Base-by-base conservation (phyloP, 2,888 invertebrate species). In the Nomada ruficornis region DNA sequence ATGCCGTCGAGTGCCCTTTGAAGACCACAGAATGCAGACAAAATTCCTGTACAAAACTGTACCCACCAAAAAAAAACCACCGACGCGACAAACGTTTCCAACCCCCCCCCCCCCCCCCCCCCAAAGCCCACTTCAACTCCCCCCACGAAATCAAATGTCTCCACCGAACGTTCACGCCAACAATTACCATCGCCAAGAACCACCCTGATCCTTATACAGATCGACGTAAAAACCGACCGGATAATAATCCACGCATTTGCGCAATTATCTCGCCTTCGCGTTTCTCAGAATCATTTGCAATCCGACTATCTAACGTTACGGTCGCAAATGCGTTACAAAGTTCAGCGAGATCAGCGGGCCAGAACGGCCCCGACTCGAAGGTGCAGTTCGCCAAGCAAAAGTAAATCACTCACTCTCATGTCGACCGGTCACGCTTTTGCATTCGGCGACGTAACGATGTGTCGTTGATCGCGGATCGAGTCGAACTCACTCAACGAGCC, bases 321-420 rank as follows among this genome's bases (percentile, higher is more conserved):
- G 55, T 62, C 57, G 80, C 50, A 23, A 79, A 73, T 47, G 71
- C 47, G 59, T 70, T 47, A 68, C 80, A 80, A 80, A 80, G 80
- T 80, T 80, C 80, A 80, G 36, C 52, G 13, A 44, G 79, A 70
- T 54, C 79, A 80, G 36, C 80, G 72, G 71, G 80, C 72, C 67
- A 80, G 80, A 80, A 80, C 80, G 80, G 15, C n/a, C 54, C n/a
- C 73, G 72, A 52, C 54, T 55, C 80, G 67, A 44, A 80, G 80
- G 72, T 67, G 64, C 79, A 60, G 57, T 20, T 18, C 47, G 18
- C 36, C 52, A 36, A 23, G 70, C 62, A 72, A 72, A 80, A 80
- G 72, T 72, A 80, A 80, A 80, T 80, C 72, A 80, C 68, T 80
- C 80, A 26, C 80, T 50, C 13, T 62, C 57, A 68, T 80, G 67